Base-by-base conservation (phyloP, 2,888 invertebrate species). In the Junonia oenone region DNA sequence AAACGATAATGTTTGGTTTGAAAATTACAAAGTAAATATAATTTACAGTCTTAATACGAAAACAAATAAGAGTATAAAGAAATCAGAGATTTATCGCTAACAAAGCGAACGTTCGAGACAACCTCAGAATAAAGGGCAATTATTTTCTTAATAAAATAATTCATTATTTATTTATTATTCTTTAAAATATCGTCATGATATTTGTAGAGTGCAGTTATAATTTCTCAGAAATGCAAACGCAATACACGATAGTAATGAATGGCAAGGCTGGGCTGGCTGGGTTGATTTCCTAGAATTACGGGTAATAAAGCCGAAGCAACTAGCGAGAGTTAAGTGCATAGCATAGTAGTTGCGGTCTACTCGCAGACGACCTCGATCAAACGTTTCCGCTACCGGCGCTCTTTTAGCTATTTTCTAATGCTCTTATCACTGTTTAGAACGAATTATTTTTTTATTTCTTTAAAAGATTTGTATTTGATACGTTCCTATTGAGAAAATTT, bases 251-350 rank as follows among this genome's bases (percentile, higher is more conserved):
- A 40, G 33, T 33, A 37, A 51, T 51, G 47, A 31, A 54, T 43
- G 19, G 38, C 43, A 37, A 51, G 55, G 45, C 31, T 50, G 27
- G 29, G 26, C 43, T 38, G 55, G 45, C 31, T 50, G 27, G 29
- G 26, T 46, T 38, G 45, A 55, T 54, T 58, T 58, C 38, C 49
- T 56, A 56, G 53, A 58, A 58, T 58, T 35, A 31, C 33, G n/a
- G 35, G 48, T 43, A 56, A 56, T 61, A 61, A 58, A 51, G 27
- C 38, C 19, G 22, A 47, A 54, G 51, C 29, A 40, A 40, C 31
- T 48, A 15, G 35, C 35, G 45, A 61, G 58, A 58, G 47, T 45
- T 53, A 61, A 53, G 61, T 61, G 58, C 51, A 58, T 57, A 52
- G 51, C 43, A 51, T 26, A 54, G 51, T 56, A 51, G 51, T 52